A percentile compares a stretch with the other conserved stretches of the same genome.
These are phyloP conservation scores for Acropternis orthonyx DNA, from an alignment of 2,797 vertebrate species.

Conservation along the genomic window DNA sequence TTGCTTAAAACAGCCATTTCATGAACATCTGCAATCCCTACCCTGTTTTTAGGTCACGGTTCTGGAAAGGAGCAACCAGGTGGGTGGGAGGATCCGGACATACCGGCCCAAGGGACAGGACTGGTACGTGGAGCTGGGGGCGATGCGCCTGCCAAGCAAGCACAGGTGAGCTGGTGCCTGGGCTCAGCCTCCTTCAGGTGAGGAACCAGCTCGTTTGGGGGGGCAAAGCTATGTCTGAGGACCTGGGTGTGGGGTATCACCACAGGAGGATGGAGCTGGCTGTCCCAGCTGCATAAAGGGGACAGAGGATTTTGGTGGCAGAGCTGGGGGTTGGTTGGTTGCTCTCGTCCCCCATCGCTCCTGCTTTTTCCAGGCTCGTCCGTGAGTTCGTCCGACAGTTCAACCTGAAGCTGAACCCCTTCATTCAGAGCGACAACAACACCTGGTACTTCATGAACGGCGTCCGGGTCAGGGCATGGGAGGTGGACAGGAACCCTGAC, in stretches of 20 bases:
- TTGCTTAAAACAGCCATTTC: rapidly evolving
- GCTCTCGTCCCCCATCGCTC: rapidly evolving
- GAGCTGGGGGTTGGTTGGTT: no score
- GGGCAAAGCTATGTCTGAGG: no score
- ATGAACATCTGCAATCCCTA: rapidly evolving
- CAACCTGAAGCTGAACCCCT: not conserved
- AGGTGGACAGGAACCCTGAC: not conserved
- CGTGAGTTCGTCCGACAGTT: constrained; percentile 1
- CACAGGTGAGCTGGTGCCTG: constrained; percentile 2
- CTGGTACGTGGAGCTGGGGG: constrained; percentile 34
- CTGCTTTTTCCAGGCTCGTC: not conserved
- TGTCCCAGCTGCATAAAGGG: not conserved
- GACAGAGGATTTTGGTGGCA: rapidly evolving
- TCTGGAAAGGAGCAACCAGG: not conserved
- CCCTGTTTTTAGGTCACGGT: not conserved
- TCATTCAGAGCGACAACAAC: not conserved
- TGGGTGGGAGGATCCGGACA: not conserved
- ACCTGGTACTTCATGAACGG: not conserved
- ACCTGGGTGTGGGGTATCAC: no score
- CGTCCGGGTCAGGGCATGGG: rapidly evolving
- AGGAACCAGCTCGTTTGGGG: no score
- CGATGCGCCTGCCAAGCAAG: constrained; percentile 9
- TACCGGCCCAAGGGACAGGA: not conserved
- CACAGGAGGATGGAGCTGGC: no score
- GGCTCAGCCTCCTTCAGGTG: no score